Percentiles rank a stretch among this genome's conserved stretches.
phyloP scores from a whole-genome alignment of 2,888 invertebrate species.

The Nemapogon koenigi region DNA sequence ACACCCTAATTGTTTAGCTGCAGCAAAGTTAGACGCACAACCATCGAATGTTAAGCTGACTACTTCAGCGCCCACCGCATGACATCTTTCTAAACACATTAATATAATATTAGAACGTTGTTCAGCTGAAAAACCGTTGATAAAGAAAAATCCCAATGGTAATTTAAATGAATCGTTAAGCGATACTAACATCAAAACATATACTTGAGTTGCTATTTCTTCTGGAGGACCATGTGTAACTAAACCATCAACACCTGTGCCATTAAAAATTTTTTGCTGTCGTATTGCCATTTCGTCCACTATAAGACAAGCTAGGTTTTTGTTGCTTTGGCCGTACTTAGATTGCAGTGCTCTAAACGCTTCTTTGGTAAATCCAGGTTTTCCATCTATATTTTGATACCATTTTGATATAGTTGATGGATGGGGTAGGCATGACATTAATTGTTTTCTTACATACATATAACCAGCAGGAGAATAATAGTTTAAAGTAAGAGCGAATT shows the following conservation, averaged over 20 bases:
- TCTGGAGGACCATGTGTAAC: constrained; percentile 18
- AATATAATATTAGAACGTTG: constrained; percentile 19
- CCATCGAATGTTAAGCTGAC: constrained; percentile 24
- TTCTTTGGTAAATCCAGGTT: constrained; percentile 24
- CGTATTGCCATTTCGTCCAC: constrained; percentile 24
- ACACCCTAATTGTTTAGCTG: constrained; percentile 3
- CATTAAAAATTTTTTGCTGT: constrained; percentile 4
- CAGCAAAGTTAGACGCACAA: constrained; percentile 13
- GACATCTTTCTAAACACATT: constrained; percentile 17
- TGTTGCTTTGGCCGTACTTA: constrained; percentile 14
- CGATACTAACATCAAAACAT: constrained; percentile 20
- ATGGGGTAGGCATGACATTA: constrained; percentile 24
- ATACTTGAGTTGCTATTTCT: constrained; percentile 15
- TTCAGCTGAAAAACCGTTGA: constrained; percentile 18
- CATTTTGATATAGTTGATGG: constrained; percentile 24
- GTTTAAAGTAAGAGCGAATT: too few relatives aligned
- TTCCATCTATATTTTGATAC: constrained; percentile 23
- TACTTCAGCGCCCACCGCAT: constrained; percentile 18
- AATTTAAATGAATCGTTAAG: constrained; percentile 22
- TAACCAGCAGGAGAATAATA: constrained; percentile 28
- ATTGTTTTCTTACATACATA: constrained; percentile 25
- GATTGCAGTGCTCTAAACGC: constrained; percentile 18
- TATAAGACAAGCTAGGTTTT: constrained; percentile 15
- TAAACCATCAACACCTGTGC: constrained; percentile 23
- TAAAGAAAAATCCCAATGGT: constrained; percentile 23